A percentile compares a stretch with the other conserved stretches of the same genome.
Conservation (phyloP, 1,140 invertebrate species). For the Chironomus tepperi region DNA sequence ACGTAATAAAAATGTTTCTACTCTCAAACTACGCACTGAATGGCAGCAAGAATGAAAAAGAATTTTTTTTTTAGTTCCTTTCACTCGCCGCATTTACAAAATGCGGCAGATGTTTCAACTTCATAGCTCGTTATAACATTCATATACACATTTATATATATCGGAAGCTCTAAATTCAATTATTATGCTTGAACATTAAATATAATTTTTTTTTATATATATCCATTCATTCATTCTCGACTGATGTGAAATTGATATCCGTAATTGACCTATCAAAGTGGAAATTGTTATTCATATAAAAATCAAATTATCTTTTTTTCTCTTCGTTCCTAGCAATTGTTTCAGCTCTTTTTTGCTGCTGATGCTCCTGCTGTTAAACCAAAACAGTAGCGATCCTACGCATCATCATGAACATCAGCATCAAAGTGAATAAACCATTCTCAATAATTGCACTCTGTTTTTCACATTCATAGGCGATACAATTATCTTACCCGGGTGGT, state of each 20-base stretch:
- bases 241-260: constrained; percentile 13
- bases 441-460: too few relatives aligned
- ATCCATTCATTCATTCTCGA: background rate
- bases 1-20: constrained; percentile 4
- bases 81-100: background rate
- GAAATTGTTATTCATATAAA: background rate
- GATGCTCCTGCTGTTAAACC: background rate
- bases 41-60: too few relatives aligned
- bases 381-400: background rate
- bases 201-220: background rate
- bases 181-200: background rate
- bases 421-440: too few relatives aligned
- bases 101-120: background rate
- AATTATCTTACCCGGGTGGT: too few relatives aligned
- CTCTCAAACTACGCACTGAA: background rate
- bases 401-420: background rate
- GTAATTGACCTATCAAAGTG: constrained; percentile 13
- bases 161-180: background rate
- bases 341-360: too few relatives aligned
- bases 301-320: background rate
- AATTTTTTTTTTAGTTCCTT: too few relatives aligned
- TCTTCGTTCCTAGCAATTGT: too few relatives aligned
- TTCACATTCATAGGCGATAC: too few relatives aligned
- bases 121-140: background rate
- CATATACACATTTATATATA: background rate